A percentile compares a stretch with the other conserved stretches of the same genome.
phyloP scores from a whole-genome alignment of 1,140 invertebrate genomes.

The Lordiphosa clarofinis region DNA sequence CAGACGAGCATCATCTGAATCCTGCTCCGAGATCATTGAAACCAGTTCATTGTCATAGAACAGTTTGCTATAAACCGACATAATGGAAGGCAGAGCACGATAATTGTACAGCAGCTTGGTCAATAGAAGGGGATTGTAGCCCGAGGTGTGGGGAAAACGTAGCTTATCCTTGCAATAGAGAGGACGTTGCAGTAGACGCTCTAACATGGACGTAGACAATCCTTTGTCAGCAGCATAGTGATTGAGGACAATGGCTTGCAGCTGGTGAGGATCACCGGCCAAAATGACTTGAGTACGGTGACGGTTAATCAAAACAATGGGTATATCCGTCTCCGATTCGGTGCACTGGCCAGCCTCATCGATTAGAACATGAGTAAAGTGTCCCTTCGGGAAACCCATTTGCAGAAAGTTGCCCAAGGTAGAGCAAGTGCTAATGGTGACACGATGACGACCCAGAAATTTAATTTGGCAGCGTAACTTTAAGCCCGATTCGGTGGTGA shows the following conservation, averaged over 20 bases:
- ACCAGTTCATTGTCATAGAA: constrained; percentile 86
- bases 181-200: constrained; percentile 83
- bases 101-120: constrained; percentile 89
- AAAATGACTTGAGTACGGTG: constrained; percentile 86
- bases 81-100: constrained; percentile 88
- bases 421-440: constrained; percentile 91
- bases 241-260: constrained; percentile 91
- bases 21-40: constrained; percentile 61
- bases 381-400: constrained; percentile 84
- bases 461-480: constrained; percentile 81
- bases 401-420: constrained; percentile 86
- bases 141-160: constrained; percentile 75
- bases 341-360: constrained; percentile 95
- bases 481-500: constrained; percentile 72
- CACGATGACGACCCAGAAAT: constrained; percentile 85
- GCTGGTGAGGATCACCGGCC: constrained; percentile 94
- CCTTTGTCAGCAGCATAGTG: constrained; percentile 84
- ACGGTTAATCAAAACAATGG: constrained; percentile 82
- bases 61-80: constrained; percentile 87
- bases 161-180: constrained; percentile 85
- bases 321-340: constrained; percentile 92
- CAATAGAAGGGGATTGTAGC: constrained; percentile 85
- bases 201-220: constrained; percentile 86
- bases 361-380: constrained; percentile 93
- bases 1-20: constrained; percentile 42